phyloP scores from a whole-genome alignment of 2,113 vertebrate species.

The Ginglymostoma cirratum region DNA sequence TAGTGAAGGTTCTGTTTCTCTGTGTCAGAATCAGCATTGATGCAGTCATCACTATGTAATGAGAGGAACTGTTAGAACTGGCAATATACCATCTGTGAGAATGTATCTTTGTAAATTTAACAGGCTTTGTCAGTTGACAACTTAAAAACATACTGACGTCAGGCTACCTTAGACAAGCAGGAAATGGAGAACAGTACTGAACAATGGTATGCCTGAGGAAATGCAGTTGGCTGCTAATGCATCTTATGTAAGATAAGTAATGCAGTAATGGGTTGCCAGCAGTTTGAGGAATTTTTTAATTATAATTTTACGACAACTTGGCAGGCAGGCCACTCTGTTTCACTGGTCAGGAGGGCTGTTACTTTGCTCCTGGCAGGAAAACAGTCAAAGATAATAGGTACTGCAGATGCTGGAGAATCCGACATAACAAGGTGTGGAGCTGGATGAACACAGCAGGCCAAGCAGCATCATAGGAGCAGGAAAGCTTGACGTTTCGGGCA shows the following conservation, averaged over 20 bases:
- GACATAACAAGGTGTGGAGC: no score
- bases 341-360: no score
- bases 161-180: constrained; percentile 17
- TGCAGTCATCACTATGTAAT: not conserved
- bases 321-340: no score
- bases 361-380: not conserved
- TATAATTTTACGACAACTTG: not conserved
- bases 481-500: no score
- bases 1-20: not conserved
- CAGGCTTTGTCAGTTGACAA: not conserved
- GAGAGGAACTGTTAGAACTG: not conserved
- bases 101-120: constrained; percentile 8
- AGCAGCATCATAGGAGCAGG: no score
- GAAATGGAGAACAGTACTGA: constrained; percentile 21
- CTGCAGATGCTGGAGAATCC: no score
- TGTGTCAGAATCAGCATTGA: not conserved
- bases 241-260: not conserved
- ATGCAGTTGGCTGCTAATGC: constrained; percentile 9
- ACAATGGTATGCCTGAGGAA: constrained; percentile 21
- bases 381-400: no score
- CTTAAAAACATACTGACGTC: constrained; percentile 27
- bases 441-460: no score
- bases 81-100: not conserved
- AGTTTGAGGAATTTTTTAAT: not conserved
- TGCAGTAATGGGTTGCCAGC: constrained; percentile 2